Evolutionary conservation across 2,113 vertebrate species (phyloP).

Genomic region (Onychostoma macrolepis): DNA sequence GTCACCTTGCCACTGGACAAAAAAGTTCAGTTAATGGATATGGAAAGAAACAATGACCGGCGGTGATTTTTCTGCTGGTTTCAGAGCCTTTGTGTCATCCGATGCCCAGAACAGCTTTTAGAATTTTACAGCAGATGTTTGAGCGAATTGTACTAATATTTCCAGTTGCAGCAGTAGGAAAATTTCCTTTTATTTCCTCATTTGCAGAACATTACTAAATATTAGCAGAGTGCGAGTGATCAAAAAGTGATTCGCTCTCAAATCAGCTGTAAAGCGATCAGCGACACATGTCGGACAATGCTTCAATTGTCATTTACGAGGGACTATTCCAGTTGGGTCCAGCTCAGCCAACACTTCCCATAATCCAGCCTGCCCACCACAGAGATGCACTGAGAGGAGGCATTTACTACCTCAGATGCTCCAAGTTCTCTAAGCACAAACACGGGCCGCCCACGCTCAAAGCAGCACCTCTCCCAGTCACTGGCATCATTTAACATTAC

Average conservation of each 20-base stretch:
- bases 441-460: slow-evolving; percentile 63
- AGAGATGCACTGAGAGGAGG: slow-evolving; percentile 51
- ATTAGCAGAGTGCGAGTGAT: background rate
- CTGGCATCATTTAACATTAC: slow-evolving; percentile 74
- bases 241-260: background rate
- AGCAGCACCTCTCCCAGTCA: slow-evolving; percentile 61
- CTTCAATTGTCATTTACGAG: background rate
- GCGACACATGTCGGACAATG: slow-evolving; percentile 19
- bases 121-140: slow-evolving; percentile 73
- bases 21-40: slow-evolving; percentile 68
- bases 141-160: slow-evolving; percentile 69
- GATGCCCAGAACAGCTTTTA: slow-evolving; percentile 63
- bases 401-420: slow-evolving; percentile 69
- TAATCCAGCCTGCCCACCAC: slow-evolving; percentile 61
- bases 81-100: slow-evolving; percentile 52
- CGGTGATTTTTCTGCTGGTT: slow-evolving; percentile 67
- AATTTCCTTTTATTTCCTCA: background rate
- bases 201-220: background rate
- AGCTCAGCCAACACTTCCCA: slow-evolving; percentile 34
- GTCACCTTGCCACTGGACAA: slow-evolving; percentile 74
- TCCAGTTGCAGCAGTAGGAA: slow-evolving; percentile 40
- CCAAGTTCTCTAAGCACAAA: slow-evolving; percentile 65
- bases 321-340: slow-evolving; percentile 43
- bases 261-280: slow-evolving; percentile 7
- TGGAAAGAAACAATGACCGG: slow-evolving; percentile 65